These are phyloP conservation scores for Stratiomys singularior DNA, from an alignment of 2,888 invertebrate species.

Conservation along the genomic window DNA sequence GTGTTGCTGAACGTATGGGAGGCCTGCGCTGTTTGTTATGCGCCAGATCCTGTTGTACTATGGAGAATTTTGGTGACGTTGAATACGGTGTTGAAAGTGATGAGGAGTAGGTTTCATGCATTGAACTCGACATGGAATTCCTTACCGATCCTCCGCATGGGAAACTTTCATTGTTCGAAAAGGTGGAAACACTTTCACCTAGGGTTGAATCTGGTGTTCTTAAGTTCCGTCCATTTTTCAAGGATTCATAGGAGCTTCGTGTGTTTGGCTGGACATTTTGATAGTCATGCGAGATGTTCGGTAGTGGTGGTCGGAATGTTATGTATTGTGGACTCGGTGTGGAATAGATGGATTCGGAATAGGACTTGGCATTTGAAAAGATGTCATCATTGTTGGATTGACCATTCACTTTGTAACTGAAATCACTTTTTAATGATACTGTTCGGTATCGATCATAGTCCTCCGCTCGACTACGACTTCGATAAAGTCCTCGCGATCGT, in stretches of 20 bases:
- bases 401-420: constrained; percentile 56
- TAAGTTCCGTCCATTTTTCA: constrained; percentile 62
- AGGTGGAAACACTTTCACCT: constrained; percentile 60
- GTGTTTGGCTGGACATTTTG: constrained; percentile 62
- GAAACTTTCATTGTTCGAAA: constrained; percentile 63
- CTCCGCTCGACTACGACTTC: constrained; percentile 62
- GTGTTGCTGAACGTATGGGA: constrained; percentile 49
- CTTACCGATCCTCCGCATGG: constrained; percentile 55
- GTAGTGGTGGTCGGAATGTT: constrained; percentile 59
- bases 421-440: constrained; percentile 51
- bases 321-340: constrained; percentile 54
- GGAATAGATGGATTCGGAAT: constrained; percentile 61
- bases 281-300: constrained; percentile 55
- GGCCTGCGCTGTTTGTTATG: constrained; percentile 48
- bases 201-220: constrained; percentile 61
- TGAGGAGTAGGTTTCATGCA: constrained; percentile 14
- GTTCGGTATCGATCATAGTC: constrained; percentile 50
- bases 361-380: constrained; percentile 50
- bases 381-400: constrained; percentile 56
- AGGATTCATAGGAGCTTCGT: constrained; percentile 62
- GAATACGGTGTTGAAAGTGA: neutral
- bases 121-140: constrained; percentile 56
- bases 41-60: constrained; percentile 60
- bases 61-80: constrained; percentile 50
- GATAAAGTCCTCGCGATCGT: constrained; percentile 69